These are phyloP conservation scores for Clitarchus hookeri DNA, from an alignment of 2,888 invertebrate species.

Conservation along the genomic window DNA sequence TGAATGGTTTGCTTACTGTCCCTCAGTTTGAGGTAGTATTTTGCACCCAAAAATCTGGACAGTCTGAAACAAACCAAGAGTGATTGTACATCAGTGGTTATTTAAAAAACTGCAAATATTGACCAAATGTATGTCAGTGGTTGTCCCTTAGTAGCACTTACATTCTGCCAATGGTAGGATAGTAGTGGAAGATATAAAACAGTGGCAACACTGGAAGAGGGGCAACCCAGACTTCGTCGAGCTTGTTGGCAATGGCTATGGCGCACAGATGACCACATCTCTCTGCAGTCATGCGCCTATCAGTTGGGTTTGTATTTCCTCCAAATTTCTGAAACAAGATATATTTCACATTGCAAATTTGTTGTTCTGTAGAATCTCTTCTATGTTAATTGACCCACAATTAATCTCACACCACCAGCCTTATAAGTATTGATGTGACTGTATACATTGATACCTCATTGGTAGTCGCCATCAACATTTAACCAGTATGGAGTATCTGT, in stretches of 20 bases:
- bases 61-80: constrained; percentile 50
- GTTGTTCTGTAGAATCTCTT: too few relatives aligned
- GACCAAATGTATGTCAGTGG: too few relatives aligned
- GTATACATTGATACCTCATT: too few relatives aligned
- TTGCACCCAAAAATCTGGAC: constrained; percentile 53
- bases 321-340: constrained; percentile 49
- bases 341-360: neutral
- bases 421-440: too few relatives aligned
- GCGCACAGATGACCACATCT: constrained; percentile 58
- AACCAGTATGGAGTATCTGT: too few relatives aligned
- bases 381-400: too few relatives aligned
- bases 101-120: too few relatives aligned
- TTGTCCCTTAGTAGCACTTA: constrained; percentile 49
- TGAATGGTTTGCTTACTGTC: constrained; percentile 52
- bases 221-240: constrained; percentile 72
- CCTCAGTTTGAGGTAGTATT: constrained; percentile 54
- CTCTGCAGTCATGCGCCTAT: constrained; percentile 55
- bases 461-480: too few relatives aligned
- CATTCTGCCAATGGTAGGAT: constrained; percentile 58
- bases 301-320: constrained; percentile 48
- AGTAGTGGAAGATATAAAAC: constrained; percentile 64
- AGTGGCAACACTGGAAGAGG: constrained; percentile 65
- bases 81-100: too few relatives aligned
- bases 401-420: too few relatives aligned
- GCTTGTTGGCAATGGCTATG: constrained; percentile 58